These are phyloP conservation scores for Macaria liturata DNA, from an alignment of 2,888 invertebrate species.

Conservation along the genomic window DNA sequence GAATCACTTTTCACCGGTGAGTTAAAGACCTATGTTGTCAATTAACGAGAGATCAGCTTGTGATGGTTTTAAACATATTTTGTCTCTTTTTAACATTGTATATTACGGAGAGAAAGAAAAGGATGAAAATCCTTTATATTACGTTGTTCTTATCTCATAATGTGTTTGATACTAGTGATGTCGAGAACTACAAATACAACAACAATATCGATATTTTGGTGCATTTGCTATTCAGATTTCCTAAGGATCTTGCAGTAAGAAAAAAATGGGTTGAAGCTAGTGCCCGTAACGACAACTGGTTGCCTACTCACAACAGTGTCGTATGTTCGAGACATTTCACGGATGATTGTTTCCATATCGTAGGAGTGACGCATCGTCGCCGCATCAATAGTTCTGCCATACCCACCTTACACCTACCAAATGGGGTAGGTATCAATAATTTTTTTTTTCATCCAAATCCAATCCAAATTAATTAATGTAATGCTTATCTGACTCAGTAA, in stretches of 20 bases:
- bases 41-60: too few species aligned
- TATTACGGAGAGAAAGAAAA: too few species aligned
- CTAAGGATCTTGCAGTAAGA: constrained; percentile 3
- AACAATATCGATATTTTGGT: not conserved
- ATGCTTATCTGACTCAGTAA: too few species aligned
- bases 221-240: constrained; percentile 2
- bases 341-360: constrained; percentile 2
- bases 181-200: too few species aligned
- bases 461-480: too few species aligned
- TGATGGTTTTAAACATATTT: too few species aligned
- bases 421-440: constrained; percentile 2
- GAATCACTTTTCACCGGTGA: constrained; percentile 24
- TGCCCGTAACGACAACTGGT: constrained; percentile 3
- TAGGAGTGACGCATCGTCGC: not conserved
- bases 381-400: constrained; percentile 5
- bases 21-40: not conserved
- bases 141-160: too few species aligned
- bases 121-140: too few species aligned
- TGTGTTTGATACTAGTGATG: too few species aligned
- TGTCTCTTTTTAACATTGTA: too few species aligned
- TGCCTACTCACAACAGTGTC: not conserved
- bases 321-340: constrained; percentile 13
- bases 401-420: constrained; percentile 6
- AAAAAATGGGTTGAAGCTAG: constrained; percentile 8
- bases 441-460: too few species aligned